Base-by-base conservation (phyloP, 2,113 vertebrate species). In the Gorsachius goisagi region DNA sequence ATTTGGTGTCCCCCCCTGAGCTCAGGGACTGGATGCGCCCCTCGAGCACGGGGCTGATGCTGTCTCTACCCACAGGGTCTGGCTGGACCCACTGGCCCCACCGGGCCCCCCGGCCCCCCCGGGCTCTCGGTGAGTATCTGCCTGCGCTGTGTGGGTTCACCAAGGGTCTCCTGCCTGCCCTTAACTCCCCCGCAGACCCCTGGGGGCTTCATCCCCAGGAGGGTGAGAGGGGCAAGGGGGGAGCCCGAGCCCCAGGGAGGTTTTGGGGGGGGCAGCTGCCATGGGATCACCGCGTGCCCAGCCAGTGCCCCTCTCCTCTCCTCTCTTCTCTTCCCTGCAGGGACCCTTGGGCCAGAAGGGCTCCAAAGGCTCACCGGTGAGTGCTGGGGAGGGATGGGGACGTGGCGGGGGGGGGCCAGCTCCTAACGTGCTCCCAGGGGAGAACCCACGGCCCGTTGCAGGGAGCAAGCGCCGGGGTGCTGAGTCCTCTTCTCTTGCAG, bases 341-440 rank as follows among this genome's bases (percentile, higher is more conserved):
- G 99, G 99, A 66, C 88, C 98, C 64, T 78, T 96, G 75, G 99
- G 99, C 49, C 97, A 98, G 91, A 99, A 98, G 94, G 99, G 99
- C 89, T 99, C 99, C 21, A 99, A 99, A 89, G 99, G 99, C 91
- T 98, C 98, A 9, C 95, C 74, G 86, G 99, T 99, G 97, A 98
- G 95, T 97, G 85, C 81, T 52, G 39, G n/a, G 68, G 16, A 27
- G 19, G 33, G 69, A 12, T 9, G 15, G 15, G 33, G 26, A 5
- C 2, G 4, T 21, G 16, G 10, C 8, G 41, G 12, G 41, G 41
- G 41, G 33, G 74, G 35, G 9, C 32, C 32, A 52, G 11, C 64
- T 26, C 35, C 55, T 50, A 5, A 8, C 11, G 24, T 9, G 9
- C 27, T 30, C 16, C 56, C 56, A 0, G 33, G 28, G 28, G 30